These are phyloP conservation scores for Trachemys scripta DNA, from an alignment of 2,113 vertebrate species.

Conservation along the genomic window DNA sequence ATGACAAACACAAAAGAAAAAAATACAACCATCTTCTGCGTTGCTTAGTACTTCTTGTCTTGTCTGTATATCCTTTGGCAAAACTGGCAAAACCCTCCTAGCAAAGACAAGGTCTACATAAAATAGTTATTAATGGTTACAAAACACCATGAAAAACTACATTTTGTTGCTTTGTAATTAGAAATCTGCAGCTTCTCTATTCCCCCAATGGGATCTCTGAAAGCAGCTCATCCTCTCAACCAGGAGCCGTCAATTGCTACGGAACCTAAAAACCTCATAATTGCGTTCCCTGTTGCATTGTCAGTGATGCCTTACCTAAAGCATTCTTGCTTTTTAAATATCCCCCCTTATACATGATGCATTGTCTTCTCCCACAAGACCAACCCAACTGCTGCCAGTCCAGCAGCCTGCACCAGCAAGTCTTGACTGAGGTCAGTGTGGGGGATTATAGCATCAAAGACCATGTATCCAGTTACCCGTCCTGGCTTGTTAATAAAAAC, in stretches of 20 bases:
- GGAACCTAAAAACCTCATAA: neutral
- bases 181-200: neutral
- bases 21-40: neutral
- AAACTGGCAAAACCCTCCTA: neutral
- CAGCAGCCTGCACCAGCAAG: neutral
- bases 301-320: neutral
- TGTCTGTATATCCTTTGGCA: neutral
- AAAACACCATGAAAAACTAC: neutral
- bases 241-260: neutral
- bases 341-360: neutral
- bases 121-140: neutral
- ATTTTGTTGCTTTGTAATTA: neutral
- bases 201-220: neutral
- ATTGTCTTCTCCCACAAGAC: neutral
- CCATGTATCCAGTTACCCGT: neutral
- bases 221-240: neutral
- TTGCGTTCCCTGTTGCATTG: neutral
- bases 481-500: neutral
- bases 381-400: neutral
- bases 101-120: neutral
- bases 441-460: neutral
- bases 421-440: neutral
- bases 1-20: neutral
- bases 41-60: neutral
- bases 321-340: neutral